phyloP scores from a whole-genome alignment of 1,140 invertebrate genomes.

The Anthonomus grandis region DNA sequence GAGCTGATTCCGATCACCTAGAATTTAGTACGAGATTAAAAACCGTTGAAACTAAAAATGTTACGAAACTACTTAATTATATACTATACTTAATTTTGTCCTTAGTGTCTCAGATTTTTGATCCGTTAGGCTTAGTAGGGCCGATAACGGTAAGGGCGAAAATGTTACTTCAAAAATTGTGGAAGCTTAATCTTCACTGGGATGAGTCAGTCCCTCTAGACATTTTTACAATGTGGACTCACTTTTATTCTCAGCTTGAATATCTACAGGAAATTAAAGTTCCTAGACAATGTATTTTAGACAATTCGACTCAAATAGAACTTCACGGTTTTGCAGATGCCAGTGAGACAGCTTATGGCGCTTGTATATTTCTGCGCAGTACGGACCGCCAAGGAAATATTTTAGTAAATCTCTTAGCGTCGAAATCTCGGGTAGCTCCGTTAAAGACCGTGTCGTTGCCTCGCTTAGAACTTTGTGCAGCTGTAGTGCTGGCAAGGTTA shows the following conservation, averaged over 20 bases:
- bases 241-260: too few relatives aligned
- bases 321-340: conserved; percentile 44
- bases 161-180: conserved; percentile 48
- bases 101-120: conserved; percentile 10
- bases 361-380: conserved; percentile 38
- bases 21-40: conserved; percentile 5
- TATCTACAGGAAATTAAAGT: too few relatives aligned
- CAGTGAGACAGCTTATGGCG: conserved; percentile 36
- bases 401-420: too few relatives aligned
- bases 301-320: conserved; percentile 1
- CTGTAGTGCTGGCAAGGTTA: too few relatives aligned
- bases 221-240: too few relatives aligned
- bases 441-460: too few relatives aligned
- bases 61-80: too few relatives aligned
- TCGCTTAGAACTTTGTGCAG: too few relatives aligned
- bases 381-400: too few relatives aligned
- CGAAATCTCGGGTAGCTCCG: too few relatives aligned
- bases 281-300: too few relatives aligned
- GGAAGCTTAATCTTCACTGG: conserved; percentile 44
- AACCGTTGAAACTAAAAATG: neutral
- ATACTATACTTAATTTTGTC: conserved; percentile 10
- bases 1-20: conserved; percentile 2
- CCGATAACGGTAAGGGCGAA: conserved; percentile 47
- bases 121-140: conserved; percentile 16
- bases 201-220: conserved; percentile 40